A percentile compares a stretch with the other conserved stretches of the same genome.
Evolutionary conservation across 2,113 vertebrate species (phyloP).

Genomic region (Rhea americana): DNA sequence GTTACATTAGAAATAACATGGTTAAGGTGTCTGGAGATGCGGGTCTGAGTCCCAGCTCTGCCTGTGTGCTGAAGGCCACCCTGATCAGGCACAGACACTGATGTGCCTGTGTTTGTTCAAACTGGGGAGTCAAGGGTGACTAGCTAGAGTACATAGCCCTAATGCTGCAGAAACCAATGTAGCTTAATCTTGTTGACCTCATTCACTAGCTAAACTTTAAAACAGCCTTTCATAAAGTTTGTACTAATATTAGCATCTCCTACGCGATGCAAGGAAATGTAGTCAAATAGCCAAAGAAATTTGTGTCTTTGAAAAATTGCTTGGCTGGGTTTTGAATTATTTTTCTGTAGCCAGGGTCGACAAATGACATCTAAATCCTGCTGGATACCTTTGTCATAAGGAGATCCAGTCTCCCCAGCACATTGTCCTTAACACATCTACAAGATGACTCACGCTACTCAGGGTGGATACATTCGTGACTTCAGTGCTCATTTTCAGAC

Average conservation of each 20-base stretch:
- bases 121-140: not conserved
- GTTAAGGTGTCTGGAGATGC: not conserved
- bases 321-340: not conserved
- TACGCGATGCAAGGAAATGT: not conserved
- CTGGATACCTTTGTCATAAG: not conserved
- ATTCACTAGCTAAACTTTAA: not conserved
- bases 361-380: not conserved
- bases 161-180: fast-evolving
- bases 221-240: not conserved
- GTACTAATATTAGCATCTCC: not conserved
- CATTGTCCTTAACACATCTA: not conserved
- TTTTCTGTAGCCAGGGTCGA: not conserved
- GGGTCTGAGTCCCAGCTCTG: not conserved
- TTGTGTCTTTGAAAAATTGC: not conserved
- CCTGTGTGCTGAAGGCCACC: not conserved
- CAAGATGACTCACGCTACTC: not conserved
- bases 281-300: not conserved
- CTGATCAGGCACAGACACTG: not conserved
- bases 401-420: not conserved
- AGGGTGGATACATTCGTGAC: not conserved
- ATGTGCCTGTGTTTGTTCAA: not conserved
- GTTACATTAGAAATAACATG: not conserved
- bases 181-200: not conserved
- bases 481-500: not conserved
- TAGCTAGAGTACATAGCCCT: fast-evolving